A percentile compares a stretch with the other conserved stretches of the same genome.
Conservation (phyloP, 2,888 invertebrate genomes). For the Dermolepida albohirtum region DNA sequence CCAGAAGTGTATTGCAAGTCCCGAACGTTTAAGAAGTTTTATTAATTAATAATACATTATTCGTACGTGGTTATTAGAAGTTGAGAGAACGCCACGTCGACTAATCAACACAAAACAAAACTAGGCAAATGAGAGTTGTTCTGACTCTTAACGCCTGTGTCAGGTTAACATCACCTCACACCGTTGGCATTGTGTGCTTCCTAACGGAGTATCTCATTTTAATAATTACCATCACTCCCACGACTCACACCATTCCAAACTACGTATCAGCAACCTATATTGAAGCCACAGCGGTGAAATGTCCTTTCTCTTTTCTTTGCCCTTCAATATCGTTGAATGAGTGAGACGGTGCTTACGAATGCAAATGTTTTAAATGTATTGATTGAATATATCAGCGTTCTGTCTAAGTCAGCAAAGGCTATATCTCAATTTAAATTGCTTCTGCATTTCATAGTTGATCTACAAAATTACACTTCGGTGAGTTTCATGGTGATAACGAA, state of each 20-base stretch:
- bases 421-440: slow-evolving; percentile 42
- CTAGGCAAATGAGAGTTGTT: slow-evolving; percentile 30
- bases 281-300: slow-evolving; percentile 14
- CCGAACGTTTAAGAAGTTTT: slow-evolving; percentile 11
- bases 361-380: slow-evolving; percentile 35
- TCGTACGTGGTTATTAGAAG: slow-evolving; percentile 32
- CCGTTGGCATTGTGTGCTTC: slow-evolving; percentile 19
- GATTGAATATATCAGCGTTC: slow-evolving; percentile 38
- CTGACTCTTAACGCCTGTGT: slow-evolving; percentile 19
- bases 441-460: slow-evolving; percentile 36
- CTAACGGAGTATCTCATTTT: slow-evolving; percentile 32
- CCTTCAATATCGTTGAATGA: background rate
- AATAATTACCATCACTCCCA: slow-evolving; percentile 24
- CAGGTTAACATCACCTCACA: slow-evolving; percentile 25
- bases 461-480: slow-evolving; percentile 32
- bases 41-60: slow-evolving; percentile 38
- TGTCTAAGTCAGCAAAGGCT: slow-evolving; percentile 38
- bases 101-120: slow-evolving; percentile 35
- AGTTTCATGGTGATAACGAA: slow-evolving; percentile 31
- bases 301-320: background rate
- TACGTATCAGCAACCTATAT: slow-evolving; percentile 28
- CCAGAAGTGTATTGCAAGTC: background rate
- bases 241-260: slow-evolving; percentile 27
- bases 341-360: slow-evolving; percentile 11
- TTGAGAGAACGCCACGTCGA: slow-evolving; percentile 15